Conservation (phyloP, 2,888 invertebrate genomes). For the Epistrophella euchroma region DNA sequence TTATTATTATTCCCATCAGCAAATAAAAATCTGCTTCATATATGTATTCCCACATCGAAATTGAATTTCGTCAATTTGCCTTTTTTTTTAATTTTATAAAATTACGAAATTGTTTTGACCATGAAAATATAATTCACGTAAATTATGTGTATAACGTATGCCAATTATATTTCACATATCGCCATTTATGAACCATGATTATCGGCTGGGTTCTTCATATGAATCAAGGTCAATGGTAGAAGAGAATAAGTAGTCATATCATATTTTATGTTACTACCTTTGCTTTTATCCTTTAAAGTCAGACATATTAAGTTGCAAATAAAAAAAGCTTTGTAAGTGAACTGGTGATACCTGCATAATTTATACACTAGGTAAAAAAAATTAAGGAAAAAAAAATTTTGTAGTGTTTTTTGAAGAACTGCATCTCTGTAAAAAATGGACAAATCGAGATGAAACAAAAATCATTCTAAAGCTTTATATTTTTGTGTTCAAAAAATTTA, state of each 20-base stretch:
- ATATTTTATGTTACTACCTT: neutral
- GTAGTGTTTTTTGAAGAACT: no score
- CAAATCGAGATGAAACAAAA: no score
- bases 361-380: no score
- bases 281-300: neutral
- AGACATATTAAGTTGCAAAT: neutral
- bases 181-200: conserved; percentile 39
- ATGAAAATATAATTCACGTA: conserved; percentile 39
- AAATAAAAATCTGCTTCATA: neutral
- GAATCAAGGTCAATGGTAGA: conserved; percentile 59
- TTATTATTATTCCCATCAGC: neutral
- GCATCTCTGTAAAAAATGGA: no score
- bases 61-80: neutral
- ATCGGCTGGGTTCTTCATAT: conserved; percentile 52
- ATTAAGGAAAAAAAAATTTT: no score
- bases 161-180: conserved; percentile 38
- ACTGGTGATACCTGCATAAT: no score
- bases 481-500: no score
- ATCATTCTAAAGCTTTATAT: no score
- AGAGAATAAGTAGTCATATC: conserved; percentile 7
- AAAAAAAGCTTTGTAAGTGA: neutral
- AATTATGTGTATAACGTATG: no score
- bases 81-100: neutral
- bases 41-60: neutral
- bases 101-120: conserved; percentile 50